Conservation (phyloP, 2,888 invertebrate species). For the Synergus japonicus region DNA sequence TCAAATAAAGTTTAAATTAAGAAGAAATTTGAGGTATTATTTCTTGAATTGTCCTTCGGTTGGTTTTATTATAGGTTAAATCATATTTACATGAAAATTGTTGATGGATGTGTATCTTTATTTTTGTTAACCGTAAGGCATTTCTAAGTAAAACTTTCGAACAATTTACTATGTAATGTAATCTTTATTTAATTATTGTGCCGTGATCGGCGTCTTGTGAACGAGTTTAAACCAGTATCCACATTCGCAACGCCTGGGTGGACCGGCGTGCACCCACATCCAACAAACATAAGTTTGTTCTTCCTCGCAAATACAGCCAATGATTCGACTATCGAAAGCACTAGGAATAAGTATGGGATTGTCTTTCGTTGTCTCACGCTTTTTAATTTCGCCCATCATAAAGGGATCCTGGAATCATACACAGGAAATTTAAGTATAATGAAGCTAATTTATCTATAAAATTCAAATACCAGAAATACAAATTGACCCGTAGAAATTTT, state of each 20-base stretch:
- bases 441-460: background rate
- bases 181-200: background rate
- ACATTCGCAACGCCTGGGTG: constrained; percentile 95
- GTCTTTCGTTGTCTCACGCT: constrained; percentile 90
- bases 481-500: background rate
- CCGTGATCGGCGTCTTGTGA: constrained; percentile 79
- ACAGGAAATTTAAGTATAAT: background rate
- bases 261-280: constrained; percentile 96
- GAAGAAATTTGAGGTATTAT: background rate
- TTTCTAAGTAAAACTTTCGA: constrained; percentile 4
- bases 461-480: background rate
- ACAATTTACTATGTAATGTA: constrained; percentile 10
- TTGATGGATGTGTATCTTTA: constrained; percentile 13
- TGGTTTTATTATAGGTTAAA: constrained; percentile 32
- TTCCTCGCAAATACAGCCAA: constrained; percentile 98
- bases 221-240: constrained; percentile 97
- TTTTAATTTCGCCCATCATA: constrained; percentile 89
- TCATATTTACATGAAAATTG: constrained; percentile 25
- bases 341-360: constrained; percentile 94
- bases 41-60: background rate
- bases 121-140: constrained; percentile 12
- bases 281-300: constrained; percentile 93
- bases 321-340: constrained; percentile 91
- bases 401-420: constrained; percentile 82
- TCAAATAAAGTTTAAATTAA: background rate